Percentiles rank a stretch among this genome's conserved stretches.
These are phyloP conservation scores for Apeira syringaria DNA, from an alignment of 2,888 invertebrate species.

Conservation along the genomic window DNA sequence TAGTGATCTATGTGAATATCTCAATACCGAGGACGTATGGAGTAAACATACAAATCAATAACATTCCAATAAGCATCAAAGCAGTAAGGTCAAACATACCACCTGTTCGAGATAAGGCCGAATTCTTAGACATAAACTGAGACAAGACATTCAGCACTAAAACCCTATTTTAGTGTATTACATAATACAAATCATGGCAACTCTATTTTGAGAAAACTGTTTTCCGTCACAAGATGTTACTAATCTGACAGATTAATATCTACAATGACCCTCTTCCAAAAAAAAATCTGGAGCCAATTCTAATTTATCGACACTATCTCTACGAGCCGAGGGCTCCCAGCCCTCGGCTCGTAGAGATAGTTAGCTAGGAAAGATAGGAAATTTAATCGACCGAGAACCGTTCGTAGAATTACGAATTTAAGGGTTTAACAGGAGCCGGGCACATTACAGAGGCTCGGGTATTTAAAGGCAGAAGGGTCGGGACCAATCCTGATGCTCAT, in stretches of 20 bases:
- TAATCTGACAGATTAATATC: conserved; percentile 17
- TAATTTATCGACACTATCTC: too few relatives aligned
- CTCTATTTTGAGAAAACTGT: conserved; percentile 14
- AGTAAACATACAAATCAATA: not conserved
- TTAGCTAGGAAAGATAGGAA: too few relatives aligned
- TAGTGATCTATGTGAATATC: not conserved
- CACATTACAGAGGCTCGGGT: too few relatives aligned
- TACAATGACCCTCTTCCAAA: conserved; percentile 30
- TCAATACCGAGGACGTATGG: not conserved
- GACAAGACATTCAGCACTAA: conserved; percentile 10
- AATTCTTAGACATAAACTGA: conserved; percentile 12
- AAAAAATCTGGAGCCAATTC: conserved; percentile 18
- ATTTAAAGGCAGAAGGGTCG: too few relatives aligned
- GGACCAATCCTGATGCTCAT: too few relatives aligned
- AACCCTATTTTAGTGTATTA: conserved; percentile 9
- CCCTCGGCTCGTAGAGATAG: too few relatives aligned
- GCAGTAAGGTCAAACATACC: conserved; percentile 5
- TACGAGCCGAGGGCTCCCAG: too few relatives aligned
- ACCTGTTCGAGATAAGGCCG: conserved; percentile 11
- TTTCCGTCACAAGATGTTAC: conserved; percentile 18
- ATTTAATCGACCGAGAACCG: too few relatives aligned
- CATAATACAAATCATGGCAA: conserved; percentile 16
- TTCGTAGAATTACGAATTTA: too few relatives aligned
- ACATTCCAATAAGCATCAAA: not conserved
- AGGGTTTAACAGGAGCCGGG: too few relatives aligned